phyloP scores from a whole-genome alignment of 2,888 invertebrate species.

The Drosophila formosana region DNA sequence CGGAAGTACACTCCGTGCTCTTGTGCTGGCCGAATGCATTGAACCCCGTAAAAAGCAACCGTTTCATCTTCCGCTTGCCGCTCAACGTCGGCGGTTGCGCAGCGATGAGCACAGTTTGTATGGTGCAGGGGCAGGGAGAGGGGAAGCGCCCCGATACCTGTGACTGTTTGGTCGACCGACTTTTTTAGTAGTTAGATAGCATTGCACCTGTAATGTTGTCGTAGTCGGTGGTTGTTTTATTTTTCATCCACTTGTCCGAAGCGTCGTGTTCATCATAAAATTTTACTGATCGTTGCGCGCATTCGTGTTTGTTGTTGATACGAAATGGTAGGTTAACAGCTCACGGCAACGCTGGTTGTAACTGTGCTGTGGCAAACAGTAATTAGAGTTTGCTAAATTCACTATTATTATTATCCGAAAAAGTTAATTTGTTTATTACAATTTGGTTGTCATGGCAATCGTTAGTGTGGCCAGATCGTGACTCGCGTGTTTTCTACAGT shows the following conservation, averaged over 20 bases:
- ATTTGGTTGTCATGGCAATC: conserved; percentile 54
- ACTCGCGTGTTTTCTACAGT: background rate
- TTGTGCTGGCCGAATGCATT: conserved; percentile 84
- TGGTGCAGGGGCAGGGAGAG: background rate
- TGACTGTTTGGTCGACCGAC: conserved; percentile 59
- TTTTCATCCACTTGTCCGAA: conserved; percentile 17
- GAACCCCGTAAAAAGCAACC: conserved; percentile 81
- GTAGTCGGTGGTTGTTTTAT: conserved; percentile 55
- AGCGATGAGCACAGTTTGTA: conserved; percentile 51
- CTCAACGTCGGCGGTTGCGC: conserved; percentile 57
- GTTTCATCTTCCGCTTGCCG: conserved; percentile 60
- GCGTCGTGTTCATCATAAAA: conserved; percentile 26
- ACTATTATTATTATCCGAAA: conserved; percentile 37
- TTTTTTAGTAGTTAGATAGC: conserved; percentile 64
- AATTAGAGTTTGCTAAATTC: conserved; percentile 27
- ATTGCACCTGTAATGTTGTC: conserved; percentile 70
- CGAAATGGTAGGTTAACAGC: conserved; percentile 41
- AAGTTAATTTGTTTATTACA: conserved; percentile 54
- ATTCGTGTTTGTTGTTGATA: conserved; percentile 3
- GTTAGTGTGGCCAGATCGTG: conserved; percentile 18
- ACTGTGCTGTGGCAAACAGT: background rate
- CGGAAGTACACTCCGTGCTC: conserved; percentile 46
- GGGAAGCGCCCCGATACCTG: conserved; percentile 28
- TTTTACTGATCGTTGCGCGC: conserved; percentile 25
- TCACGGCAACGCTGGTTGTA: background rate